These are phyloP conservation scores for Melopsittacus undulatus DNA, from an alignment of 2,797 vertebrate genomes.

Conservation along the genomic window DNA sequence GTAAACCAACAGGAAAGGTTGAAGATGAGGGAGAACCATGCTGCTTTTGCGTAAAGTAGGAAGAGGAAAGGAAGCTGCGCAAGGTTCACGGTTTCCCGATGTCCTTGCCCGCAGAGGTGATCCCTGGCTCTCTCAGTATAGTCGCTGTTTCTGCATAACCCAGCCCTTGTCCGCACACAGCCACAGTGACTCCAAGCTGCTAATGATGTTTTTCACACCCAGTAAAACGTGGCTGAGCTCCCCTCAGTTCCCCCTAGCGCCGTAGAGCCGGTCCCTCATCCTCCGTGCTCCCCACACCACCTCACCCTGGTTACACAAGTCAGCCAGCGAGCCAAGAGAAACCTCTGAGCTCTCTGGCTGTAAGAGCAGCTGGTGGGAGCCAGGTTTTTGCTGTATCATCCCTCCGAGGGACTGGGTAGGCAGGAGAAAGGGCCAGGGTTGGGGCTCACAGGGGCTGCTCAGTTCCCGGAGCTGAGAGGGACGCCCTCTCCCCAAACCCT, in stretches of 20 bases:
- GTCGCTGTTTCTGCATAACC: not conserved
- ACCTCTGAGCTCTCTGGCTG: slow-evolving; percentile 25
- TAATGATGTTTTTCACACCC: not conserved
- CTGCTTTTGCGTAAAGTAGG: not conserved
- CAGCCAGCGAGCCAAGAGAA: slow-evolving; percentile 30
- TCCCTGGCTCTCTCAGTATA: not conserved
- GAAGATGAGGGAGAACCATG: not conserved
- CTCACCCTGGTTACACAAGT: slow-evolving; percentile 50
- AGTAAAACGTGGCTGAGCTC: not conserved
- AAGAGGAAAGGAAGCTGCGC: not conserved
- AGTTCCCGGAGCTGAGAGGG: not conserved
- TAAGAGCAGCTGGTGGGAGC: not conserved
- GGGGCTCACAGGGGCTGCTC: not conserved
- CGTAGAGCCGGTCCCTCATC: not conserved
- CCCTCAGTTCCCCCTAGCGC: rapidly evolving
- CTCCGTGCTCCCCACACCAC: slow-evolving; percentile 51
- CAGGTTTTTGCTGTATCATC: slow-evolving; percentile 34
- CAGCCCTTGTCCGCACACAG: not conserved
- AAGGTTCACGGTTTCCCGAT: not conserved
- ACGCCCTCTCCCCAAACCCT: not conserved
- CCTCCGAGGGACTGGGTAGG: not conserved
- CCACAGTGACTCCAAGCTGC: not conserved
- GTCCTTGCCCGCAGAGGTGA: not conserved
- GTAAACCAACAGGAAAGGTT: not conserved
- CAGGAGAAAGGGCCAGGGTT: not conserved